Percentiles rank a stretch among this genome's conserved stretches.
phyloP scores from a whole-genome alignment of 2,888 invertebrate genomes.

The Nasonovia ribisnigri region DNA sequence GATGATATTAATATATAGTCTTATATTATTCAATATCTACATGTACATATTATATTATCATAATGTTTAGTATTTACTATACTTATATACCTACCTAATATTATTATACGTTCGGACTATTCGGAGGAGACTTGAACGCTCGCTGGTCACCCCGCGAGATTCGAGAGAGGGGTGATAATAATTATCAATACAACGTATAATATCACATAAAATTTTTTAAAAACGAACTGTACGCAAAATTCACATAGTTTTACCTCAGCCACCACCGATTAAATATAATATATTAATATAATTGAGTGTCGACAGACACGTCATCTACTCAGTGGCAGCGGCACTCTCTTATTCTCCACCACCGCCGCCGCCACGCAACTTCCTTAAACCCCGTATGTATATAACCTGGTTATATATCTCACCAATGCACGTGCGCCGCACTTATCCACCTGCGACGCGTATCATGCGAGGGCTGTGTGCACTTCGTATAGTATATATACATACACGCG shows the following conservation, averaged over 20 bases:
- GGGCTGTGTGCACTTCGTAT: background rate
- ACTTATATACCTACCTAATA: background rate
- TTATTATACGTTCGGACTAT: background rate
- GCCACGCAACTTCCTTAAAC: background rate
- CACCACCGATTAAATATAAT: background rate
- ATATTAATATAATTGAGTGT: background rate
- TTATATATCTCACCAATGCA: background rate
- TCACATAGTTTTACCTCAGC: background rate
- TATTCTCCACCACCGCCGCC: slow-evolving; percentile 2
- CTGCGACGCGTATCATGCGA: background rate
- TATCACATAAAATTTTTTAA: background rate
- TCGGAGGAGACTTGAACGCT: background rate
- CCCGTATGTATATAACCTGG: background rate
- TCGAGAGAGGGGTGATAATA: background rate
- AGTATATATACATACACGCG: background rate
- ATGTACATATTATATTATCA: background rate
- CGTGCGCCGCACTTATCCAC: background rate
- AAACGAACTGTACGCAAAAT: background rate
- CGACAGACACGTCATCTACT: slow-evolving; percentile 39
- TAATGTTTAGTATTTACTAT: background rate
- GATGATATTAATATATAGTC: background rate
- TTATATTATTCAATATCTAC: background rate
- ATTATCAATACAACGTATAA: background rate
- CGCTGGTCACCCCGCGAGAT: background rate
- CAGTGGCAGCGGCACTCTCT: background rate